Evolutionary conservation across 2,888 invertebrate species (phyloP).

Genomic region (Eristalis intricaria): DNA sequence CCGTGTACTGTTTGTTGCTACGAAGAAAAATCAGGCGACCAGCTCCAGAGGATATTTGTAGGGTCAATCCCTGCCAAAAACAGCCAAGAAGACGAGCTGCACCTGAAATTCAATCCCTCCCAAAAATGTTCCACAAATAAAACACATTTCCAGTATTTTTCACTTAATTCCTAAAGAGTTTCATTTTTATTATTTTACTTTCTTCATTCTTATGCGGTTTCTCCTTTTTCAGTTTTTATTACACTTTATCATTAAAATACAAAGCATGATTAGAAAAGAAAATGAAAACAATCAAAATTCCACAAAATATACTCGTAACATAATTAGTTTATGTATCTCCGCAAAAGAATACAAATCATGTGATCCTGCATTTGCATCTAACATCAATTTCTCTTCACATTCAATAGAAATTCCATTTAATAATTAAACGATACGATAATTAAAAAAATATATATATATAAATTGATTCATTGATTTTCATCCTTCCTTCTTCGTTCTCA

Average conservation of each 20-base stretch:
- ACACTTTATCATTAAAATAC: conserved; percentile 64
- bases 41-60: no score
- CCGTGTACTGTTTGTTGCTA: no score
- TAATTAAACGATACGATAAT: conserved; percentile 60
- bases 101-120: background rate
- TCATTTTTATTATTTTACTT: conserved; percentile 70
- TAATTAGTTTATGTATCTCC: conserved; percentile 17
- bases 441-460: conserved; percentile 66
- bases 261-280: conserved; percentile 62
- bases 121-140: no score
- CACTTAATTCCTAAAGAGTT: conserved; percentile 69
- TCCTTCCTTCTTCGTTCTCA: conserved; percentile 29
- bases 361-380: background rate
- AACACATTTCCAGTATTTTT: conserved; percentile 46
- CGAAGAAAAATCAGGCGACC: no score
- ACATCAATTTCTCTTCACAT: conserved; percentile 5
- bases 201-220: conserved; percentile 58
- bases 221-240: conserved; percentile 64
- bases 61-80: no score
- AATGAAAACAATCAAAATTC: conserved; percentile 28
- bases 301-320: conserved; percentile 29
- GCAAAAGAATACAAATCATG: background rate
- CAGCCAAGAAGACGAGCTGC: no score
- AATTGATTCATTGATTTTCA: conserved; percentile 43
- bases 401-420: conserved; percentile 26